Evolutionary conservation across 2,888 invertebrate species (phyloP).

Genomic region (Phytoseiulus persimilis): DNA sequence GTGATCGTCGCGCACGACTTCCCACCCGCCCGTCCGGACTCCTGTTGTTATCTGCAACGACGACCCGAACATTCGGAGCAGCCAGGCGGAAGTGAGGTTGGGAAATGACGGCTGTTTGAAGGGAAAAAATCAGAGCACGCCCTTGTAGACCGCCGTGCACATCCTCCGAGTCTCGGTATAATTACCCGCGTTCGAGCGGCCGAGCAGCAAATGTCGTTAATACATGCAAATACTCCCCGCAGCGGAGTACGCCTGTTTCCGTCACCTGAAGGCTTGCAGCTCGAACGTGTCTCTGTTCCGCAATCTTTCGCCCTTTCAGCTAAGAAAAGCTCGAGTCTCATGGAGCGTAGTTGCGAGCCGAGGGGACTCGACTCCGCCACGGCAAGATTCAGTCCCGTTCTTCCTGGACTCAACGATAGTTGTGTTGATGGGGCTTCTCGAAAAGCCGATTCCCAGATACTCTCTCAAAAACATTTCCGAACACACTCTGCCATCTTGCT

Average conservation of each 20-base stretch:
- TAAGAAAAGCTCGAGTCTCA: neutral
- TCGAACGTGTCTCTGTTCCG: neutral
- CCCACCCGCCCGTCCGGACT: neutral
- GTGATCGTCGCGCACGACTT: neutral
- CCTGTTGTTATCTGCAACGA: neutral
- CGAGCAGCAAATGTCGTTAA: neutral
- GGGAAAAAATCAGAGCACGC: neutral
- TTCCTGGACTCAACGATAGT: too few relatives aligned
- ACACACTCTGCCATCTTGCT: too few relatives aligned
- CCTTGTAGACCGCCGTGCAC: neutral
- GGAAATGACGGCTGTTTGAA: neutral
- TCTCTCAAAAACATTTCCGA: too few relatives aligned
- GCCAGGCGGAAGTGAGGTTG: neutral
- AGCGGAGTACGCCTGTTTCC: neutral
- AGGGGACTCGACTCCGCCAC: neutral
- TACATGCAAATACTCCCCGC: neutral
- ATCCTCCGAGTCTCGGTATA: neutral
- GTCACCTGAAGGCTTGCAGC: neutral
- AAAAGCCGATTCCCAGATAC: too few relatives aligned
- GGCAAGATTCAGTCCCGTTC: too few relatives aligned
- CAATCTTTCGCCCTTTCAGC: neutral
- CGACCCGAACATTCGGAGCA: neutral
- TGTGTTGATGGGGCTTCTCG: too few relatives aligned
- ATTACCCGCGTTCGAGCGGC: neutral
- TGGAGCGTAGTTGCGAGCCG: neutral